Percentiles rank a stretch among this genome's conserved stretches.
Evolutionary conservation across 2,888 invertebrate genomes (phyloP).

Genomic region (Trachelus stipa): DNA sequence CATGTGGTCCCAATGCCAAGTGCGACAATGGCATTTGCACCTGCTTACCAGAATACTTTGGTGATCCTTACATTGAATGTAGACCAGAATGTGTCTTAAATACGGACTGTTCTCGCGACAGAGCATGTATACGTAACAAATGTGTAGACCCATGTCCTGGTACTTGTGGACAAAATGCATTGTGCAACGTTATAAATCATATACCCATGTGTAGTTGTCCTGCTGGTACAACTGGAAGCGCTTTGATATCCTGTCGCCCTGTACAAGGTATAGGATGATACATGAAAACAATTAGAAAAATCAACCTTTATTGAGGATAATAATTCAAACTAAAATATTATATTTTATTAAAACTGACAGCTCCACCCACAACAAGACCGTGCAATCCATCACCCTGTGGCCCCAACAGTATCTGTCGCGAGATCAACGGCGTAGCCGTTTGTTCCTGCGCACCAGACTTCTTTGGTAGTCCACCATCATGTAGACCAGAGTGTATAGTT

Average conservation of each 20-base stretch:
- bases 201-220: constrained; percentile 83
- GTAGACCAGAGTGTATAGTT: constrained; percentile 42
- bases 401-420: constrained; percentile 80
- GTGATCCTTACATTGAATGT: constrained; percentile 82
- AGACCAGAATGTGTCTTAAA: constrained; percentile 85
- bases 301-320: neutral
- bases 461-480: constrained; percentile 56
- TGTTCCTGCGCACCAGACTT: constrained; percentile 59
- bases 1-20: constrained; percentile 78
- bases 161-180: constrained; percentile 80
- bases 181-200: constrained; percentile 81
- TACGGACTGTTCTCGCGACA: constrained; percentile 77
- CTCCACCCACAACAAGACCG: constrained; percentile 18
- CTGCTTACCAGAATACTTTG: constrained; percentile 80
- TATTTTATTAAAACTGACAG: constrained; percentile 48
- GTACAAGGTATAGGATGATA: constrained; percentile 66
- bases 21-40: constrained; percentile 78
- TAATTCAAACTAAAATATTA: constrained; percentile 56
- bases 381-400: constrained; percentile 83
- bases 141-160: constrained; percentile 81
- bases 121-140: constrained; percentile 77
- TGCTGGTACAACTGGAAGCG: constrained; percentile 77
- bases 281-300: neutral
- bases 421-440: constrained; percentile 60
- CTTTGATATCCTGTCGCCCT: constrained; percentile 75